phyloP scores from a whole-genome alignment of 1,140 invertebrate genomes.

The Rhopalosiphum maidis region DNA sequence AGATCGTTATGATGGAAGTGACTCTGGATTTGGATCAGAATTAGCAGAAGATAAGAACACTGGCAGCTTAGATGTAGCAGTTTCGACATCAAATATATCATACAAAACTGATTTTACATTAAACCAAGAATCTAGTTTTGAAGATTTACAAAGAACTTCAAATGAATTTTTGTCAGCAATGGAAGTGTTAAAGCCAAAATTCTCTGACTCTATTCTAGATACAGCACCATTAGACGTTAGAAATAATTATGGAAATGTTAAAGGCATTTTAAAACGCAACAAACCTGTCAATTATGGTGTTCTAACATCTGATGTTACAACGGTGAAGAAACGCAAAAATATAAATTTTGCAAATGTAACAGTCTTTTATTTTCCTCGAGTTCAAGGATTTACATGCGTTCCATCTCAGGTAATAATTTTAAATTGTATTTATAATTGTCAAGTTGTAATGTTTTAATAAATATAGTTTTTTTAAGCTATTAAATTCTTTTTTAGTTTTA shows the following conservation, averaged over 20 bases:
- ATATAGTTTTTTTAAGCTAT: not conserved
- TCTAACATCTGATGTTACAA: not conserved
- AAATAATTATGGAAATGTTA: constrained; percentile 61
- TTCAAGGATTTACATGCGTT: constrained; percentile 97
- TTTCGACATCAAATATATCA: not conserved
- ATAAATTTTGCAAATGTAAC: constrained; percentile 92
- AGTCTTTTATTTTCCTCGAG: constrained; percentile 92
- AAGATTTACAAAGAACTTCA: constrained; percentile 54
- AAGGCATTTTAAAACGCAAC: constrained; percentile 68
- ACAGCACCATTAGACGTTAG: constrained; percentile 55
- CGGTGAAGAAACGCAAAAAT: constrained; percentile 72
- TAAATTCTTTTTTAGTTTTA: constrained; percentile 20
- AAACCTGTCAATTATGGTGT: not conserved
- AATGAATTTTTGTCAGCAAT: constrained; percentile 58
- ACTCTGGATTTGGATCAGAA: constrained; percentile 74
- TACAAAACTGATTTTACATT: constrained; percentile 33
- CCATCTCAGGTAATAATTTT: constrained; percentile 77
- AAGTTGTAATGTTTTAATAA: not conserved
- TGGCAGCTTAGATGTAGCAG: not conserved
- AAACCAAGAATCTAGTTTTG: constrained; percentile 44
- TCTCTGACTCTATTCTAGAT: not conserved
- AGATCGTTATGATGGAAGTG: constrained; percentile 77
- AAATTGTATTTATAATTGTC: not conserved
- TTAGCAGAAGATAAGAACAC: constrained; percentile 63
- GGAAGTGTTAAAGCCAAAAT: constrained; percentile 55